A percentile compares a stretch with the other conserved stretches of the same genome.
These are phyloP conservation scores for Sebastes hubbsi DNA, from an alignment of 2,797 vertebrate genomes.

Conservation along the genomic window DNA sequence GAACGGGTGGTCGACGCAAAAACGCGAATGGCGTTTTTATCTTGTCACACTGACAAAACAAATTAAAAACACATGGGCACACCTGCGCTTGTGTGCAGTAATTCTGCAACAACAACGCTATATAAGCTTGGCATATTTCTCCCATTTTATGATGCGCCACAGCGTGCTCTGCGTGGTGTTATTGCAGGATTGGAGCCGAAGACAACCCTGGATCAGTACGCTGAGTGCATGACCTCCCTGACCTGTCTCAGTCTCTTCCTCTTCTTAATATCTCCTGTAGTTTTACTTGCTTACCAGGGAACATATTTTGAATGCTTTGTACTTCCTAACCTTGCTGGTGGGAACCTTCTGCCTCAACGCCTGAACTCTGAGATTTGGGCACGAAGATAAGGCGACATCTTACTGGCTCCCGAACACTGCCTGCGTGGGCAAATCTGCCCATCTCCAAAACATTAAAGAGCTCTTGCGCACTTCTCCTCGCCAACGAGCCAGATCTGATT, in stretches of 20 bases:
- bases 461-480: conserved; percentile 42
- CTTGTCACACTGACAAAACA: not conserved
- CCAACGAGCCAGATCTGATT: conserved; percentile 58
- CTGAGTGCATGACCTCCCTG: conserved; percentile 22
- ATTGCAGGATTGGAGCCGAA: conserved; percentile 38
- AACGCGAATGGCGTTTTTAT: too few species aligned
- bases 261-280: not conserved
- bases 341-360: conserved; percentile 25
- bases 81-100: not conserved
- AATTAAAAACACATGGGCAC: not conserved
- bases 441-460: conserved; percentile 57
- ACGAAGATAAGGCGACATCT: conserved; percentile 41
- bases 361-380: conserved; percentile 20
- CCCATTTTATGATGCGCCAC: not conserved
- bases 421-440: conserved; percentile 33
- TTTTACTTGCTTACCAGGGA: not conserved
- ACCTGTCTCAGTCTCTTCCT: conserved; percentile 23
- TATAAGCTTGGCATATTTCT: not conserved
- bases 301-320: not conserved
- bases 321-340: not conserved
- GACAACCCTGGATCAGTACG: conserved; percentile 8
- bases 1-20: too few species aligned
- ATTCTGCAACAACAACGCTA: conserved; percentile 1
- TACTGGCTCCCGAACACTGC: conserved; percentile 9
- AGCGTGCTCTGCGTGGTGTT: not conserved